Base-by-base conservation (phyloP, 2,888 invertebrate genomes). In the Gymnoscelis rufifasciata region DNA sequence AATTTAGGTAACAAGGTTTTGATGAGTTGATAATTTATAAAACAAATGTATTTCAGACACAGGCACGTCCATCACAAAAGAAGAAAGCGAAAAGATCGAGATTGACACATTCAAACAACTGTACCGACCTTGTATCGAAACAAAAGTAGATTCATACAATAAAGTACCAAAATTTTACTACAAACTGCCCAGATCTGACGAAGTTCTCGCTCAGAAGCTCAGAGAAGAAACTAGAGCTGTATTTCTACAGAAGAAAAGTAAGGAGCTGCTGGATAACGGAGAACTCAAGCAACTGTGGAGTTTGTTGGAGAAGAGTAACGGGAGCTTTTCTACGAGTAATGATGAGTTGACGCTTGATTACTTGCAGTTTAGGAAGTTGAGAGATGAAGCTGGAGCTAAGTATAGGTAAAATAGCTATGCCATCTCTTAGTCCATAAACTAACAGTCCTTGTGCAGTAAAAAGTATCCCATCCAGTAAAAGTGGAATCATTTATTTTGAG, bases 311-410 rank as follows among this genome's bases (percentile, higher is more conserved):
- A 93, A 94, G 59, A 92, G 94, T 43, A 94, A 95, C 61, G 94
- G 93, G 11, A 93, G 92, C 49, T 93, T 93, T 27, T 89, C 91
- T 36, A 91, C 91, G 28, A 82, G 66, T 33, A 87, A 80, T 52
- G 95, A 95, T 51, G 97, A 97, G 64, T 92, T 96, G 59, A 90
- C 95, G 52, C 94, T 97, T 46, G 94, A 92, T 73, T 97, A 96
- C 74, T 90, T 92, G 54, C 95, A 96, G 76, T 97, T 95, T 69
- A 91, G 92, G 59, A 93, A 93, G 78, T 94, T 97, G 6, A 91
- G 92, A 13, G 90, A 91, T 54, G 87, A 93, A 52, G 93, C 94
- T 4, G 94, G 94, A 3, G 80, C 89, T 15, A 96, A 96, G 74
- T 94, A 93, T 74, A 91, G 88, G 92, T 91, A 31, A 29, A n/a